Percentiles rank a stretch among this genome's conserved stretches.
Conservation (phyloP, 2,113 vertebrate species). For the Saccopteryx bilineata region DNA sequence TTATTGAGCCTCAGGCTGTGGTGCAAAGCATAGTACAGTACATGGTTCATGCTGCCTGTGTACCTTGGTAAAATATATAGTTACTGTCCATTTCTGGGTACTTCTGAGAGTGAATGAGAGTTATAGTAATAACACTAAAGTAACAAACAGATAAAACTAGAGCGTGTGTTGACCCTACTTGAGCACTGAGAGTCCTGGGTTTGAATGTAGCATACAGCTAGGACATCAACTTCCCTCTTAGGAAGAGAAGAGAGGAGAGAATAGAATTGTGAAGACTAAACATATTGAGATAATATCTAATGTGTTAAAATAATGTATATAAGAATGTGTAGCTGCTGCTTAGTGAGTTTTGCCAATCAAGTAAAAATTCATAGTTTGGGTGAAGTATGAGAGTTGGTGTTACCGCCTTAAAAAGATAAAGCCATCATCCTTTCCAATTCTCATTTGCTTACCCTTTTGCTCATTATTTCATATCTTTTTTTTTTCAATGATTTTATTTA, state of each 20-base stretch:
- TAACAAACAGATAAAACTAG: neutral
- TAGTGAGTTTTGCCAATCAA: slow-evolving; percentile 20
- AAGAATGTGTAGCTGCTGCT: neutral
- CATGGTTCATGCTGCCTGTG: neutral
- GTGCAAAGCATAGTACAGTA: neutral
- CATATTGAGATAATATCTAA: neutral
- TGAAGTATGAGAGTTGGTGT: neutral
- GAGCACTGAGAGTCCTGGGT: neutral
- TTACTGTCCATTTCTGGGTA: neutral
- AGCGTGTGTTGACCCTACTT: neutral
- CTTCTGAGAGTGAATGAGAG: neutral
- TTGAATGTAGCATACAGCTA: neutral
- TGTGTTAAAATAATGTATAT: neutral
- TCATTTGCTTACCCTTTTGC: neutral
- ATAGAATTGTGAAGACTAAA: neutral
- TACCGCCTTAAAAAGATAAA: slow-evolving; percentile 17
- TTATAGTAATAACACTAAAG: neutral
- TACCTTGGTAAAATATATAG: neutral
- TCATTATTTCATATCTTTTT: neutral
- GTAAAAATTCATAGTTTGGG: slow-evolving; percentile 22
- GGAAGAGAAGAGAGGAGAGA: neutral
- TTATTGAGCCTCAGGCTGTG: neutral
- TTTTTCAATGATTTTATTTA: too few relatives aligned
- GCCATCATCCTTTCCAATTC: neutral
- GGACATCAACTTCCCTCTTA: neutral